Conservation (phyloP, 1,140 invertebrate genomes). For the Dolichoris vasculosae region DNA sequence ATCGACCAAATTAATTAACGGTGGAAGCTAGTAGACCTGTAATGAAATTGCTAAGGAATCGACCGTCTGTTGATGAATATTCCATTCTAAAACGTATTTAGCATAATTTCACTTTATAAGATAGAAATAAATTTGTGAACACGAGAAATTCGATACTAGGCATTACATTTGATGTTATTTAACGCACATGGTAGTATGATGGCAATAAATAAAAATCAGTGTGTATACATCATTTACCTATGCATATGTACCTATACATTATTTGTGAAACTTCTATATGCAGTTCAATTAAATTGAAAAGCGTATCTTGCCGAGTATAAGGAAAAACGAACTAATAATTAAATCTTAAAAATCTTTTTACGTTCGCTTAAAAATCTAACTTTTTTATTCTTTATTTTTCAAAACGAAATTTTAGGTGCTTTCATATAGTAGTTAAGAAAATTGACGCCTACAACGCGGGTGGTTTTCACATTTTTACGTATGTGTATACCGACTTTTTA, state of each 20-base stretch:
- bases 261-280: background rate
- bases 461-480: conserved; percentile 29
- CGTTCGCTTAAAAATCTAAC: conserved; percentile 14
- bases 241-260: background rate
- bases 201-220: background rate
- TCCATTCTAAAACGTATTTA: conserved; percentile 53
- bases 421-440: conserved; percentile 13
- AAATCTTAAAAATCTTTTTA: conserved; percentile 34
- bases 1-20: conserved; percentile 68
- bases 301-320: background rate
- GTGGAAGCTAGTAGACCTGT: conserved; percentile 58
- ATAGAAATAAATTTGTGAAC: no score
- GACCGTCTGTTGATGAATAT: conserved; percentile 65
- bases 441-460: conserved; percentile 42
- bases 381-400: background rate
- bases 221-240: no score
- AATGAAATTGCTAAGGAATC: conserved; percentile 68
- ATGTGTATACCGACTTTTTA: conserved; percentile 2
- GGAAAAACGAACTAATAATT: conserved; percentile 8
- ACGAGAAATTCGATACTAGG: no score
- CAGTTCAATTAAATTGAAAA: conserved; percentile 1
- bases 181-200: no score
- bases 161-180: no score
- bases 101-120: background rate
- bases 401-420: background rate